Evolutionary conservation across 2,888 invertebrate genomes (phyloP), one percentile per base, ranked within the genome.

Genomic region (Chrysodeixis includens): DNA sequence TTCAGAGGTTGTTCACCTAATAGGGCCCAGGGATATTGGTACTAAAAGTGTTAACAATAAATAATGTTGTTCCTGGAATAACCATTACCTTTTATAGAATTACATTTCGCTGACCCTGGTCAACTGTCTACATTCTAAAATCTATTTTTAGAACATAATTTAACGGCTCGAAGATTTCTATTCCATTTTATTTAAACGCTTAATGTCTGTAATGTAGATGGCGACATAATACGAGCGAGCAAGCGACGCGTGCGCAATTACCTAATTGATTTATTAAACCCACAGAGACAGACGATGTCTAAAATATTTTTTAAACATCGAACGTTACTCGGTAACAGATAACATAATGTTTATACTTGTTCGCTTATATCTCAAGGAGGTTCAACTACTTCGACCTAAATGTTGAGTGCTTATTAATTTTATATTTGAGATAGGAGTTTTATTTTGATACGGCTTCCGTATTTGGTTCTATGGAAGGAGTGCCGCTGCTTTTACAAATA

Each of bases 381-480:
- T 86, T 90, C 87, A 89, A 90, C 88, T 84, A 83, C 81, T 84
- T 81, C 83, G 91, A 86, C 90, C 91, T 83, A 91, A 81, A 88
- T 91, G 85, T 86, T 75, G 77, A 86, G 85, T 75, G 78, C 84
- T 86, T 85, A 84, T 89, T 90, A 86, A 84, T 81, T 84, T 83
- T 70, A 71, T 87, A 91, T 91, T 85, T 67, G 56, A 61, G 78
- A 83, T 83, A 83, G 54, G 63, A n/a, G 54, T 70, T 79, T 82
- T 83, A 85, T 86, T 86, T 84, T 78, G 74, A 74, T 80, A 79
- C 62, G 58, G 71, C 83, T 85, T 81, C 82, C 79, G 83, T 80
- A 74, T 76, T 77, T 77, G 51, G 53, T 71, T 35, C 56, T 49
- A 44, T 53, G 14, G 20, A 61, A 62, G 69, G 73, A 22, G 71